These are phyloP conservation scores for Leucoma salicis DNA, from an alignment of 2,888 invertebrate species.

Conservation along the genomic window DNA sequence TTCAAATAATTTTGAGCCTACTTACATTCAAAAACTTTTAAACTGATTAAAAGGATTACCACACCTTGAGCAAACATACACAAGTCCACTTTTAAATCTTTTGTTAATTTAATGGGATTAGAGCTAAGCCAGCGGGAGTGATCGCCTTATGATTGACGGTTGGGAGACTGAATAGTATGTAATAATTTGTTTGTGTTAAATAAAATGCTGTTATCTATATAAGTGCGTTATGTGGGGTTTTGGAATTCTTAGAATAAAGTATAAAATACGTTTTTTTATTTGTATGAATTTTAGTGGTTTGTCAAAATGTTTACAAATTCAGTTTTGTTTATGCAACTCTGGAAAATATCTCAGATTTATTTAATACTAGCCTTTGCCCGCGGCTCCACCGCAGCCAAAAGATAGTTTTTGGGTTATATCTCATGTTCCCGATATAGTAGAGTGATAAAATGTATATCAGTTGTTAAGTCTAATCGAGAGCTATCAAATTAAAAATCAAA, in stretches of 20 bases:
- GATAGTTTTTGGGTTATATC: too few species aligned
- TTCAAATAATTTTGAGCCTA: too few species aligned
- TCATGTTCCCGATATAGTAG: too few species aligned
- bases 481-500: too few species aligned
- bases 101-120: slow-evolving; percentile 58
- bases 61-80: slow-evolving; percentile 54
- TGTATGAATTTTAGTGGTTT: not conserved
- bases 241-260: slow-evolving; percentile 6
- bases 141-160: slow-evolving; percentile 37
- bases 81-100: slow-evolving; percentile 50
- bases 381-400: too few species aligned
- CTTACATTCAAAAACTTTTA: slow-evolving; percentile 24
- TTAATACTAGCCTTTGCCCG: too few species aligned
- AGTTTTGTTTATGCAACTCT: too few species aligned
- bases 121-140: slow-evolving; percentile 53
- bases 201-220: slow-evolving; percentile 14
- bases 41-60: slow-evolving; percentile 47
- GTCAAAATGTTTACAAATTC: not conserved
- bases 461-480: too few species aligned
- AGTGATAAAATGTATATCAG: too few species aligned
- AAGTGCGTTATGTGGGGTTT: slow-evolving; percentile 23
- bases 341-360: too few species aligned
- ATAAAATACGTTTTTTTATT: not conserved
- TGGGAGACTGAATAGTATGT: slow-evolving; percentile 34
- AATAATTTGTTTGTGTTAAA: slow-evolving; percentile 43